Conservation (phyloP, 2,888 invertebrate species). For the Caenorhabditis sp. region DNA sequence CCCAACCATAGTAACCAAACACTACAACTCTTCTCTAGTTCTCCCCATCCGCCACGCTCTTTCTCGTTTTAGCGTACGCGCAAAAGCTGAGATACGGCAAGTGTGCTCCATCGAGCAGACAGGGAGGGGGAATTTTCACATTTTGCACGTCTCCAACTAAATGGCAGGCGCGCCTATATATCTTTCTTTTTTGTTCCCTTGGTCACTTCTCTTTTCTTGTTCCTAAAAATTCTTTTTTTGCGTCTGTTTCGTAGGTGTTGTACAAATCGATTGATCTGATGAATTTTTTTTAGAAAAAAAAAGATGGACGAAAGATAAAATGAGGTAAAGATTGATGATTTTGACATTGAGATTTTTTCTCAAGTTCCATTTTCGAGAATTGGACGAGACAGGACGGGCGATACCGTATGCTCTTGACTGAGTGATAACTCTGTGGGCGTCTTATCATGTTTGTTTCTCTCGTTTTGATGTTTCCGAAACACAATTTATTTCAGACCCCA, state of each 20-base stretch:
- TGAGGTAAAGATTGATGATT: neutral
- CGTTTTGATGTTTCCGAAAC: too few relatives aligned
- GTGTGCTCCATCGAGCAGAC: neutral
- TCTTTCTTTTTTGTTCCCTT: neutral
- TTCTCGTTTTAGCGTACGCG: neutral
- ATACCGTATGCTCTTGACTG: too few relatives aligned
- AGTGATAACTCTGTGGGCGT: too few relatives aligned
- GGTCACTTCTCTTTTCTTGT: neutral
- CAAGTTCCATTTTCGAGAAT: too few relatives aligned
- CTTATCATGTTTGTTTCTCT: too few relatives aligned
- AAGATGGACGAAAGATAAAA: neutral
- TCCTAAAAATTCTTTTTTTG: neutral
- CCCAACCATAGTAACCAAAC: neutral
- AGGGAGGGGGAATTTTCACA: neutral
- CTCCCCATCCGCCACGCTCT: neutral
- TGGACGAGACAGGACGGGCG: too few relatives aligned
- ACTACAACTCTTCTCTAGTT: neutral
- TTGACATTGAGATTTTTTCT: neutral
- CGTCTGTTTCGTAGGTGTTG: neutral
- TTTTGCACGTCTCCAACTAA: conserved; percentile 2
- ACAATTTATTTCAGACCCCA: too few relatives aligned
- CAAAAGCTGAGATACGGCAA: neutral
- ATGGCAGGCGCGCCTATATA: neutral
- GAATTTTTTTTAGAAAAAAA: too few relatives aligned
- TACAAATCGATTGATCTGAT: too few relatives aligned